Evolutionary conservation across 2,797 vertebrate genomes (phyloP).

Genomic region (Gastrophryne carolinensis): DNA sequence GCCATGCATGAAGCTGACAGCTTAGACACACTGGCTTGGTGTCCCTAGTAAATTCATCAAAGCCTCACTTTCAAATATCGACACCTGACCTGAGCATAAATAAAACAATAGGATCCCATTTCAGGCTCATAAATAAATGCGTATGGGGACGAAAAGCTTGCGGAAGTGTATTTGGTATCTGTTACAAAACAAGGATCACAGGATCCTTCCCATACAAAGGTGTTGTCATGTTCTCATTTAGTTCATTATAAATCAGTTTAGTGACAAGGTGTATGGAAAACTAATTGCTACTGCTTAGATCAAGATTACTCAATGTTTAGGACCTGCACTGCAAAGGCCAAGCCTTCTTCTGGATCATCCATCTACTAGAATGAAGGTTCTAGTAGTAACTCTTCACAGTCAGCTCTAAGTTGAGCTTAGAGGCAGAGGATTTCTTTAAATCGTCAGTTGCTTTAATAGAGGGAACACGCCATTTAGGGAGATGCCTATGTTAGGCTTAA

Average conservation of each 20-base stretch:
- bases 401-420: too few relatives aligned
- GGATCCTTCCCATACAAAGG: conserved; percentile 3
- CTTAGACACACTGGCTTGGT: background rate
- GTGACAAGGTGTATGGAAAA: background rate
- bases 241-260: conserved; percentile 5
- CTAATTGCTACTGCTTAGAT: background rate
- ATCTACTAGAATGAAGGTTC: background rate
- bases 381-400: too few relatives aligned
- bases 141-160: background rate
- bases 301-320: background rate
- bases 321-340: background rate
- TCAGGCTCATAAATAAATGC: conserved; percentile 9
- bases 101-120: conserved; percentile 31
- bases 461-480: too few relatives aligned
- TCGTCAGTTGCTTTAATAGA: too few relatives aligned
- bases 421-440: too few relatives aligned
- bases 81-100: conserved; percentile 5
- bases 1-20: background rate
- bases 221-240: conserved; percentile 22
- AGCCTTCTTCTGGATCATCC: background rate
- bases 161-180: conserved; percentile 22
- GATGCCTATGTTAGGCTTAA: too few relatives aligned
- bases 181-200: conserved; percentile 20
- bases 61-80: conserved; percentile 33
- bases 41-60: conserved; percentile 11